A percentile compares a stretch with the other conserved stretches of the same genome.
Evolutionary conservation across 2,113 vertebrate genomes (phyloP).

Genomic region (Excalfactoria chinensis): DNA sequence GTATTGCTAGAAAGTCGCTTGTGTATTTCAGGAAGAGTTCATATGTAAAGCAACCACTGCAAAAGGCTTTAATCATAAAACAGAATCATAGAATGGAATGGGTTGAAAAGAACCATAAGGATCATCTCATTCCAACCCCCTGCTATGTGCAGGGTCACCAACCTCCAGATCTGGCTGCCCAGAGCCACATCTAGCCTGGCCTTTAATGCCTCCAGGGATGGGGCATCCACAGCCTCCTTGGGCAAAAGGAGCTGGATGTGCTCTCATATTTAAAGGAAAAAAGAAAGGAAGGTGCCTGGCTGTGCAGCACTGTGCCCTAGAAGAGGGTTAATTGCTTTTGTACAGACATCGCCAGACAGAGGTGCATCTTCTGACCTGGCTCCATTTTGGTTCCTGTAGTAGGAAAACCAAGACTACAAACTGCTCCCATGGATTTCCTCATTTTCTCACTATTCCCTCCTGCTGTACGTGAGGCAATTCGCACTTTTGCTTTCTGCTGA

Average conservation of each 20-base stretch:
- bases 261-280: background rate
- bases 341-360: background rate
- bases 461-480: background rate
- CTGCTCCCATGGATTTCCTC: background rate
- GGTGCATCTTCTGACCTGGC: background rate
- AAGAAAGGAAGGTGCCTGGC: fast-evolving
- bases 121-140: too few species aligned
- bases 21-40: background rate
- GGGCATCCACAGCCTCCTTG: too few species aligned
- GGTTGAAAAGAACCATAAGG: too few species aligned
- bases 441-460: background rate
- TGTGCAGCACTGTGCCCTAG: background rate
- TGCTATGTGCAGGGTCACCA: too few species aligned
- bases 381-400: fast-evolving
- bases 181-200: too few species aligned
- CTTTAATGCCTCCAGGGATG: too few species aligned
- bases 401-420: background rate
- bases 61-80: background rate
- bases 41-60: background rate
- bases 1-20: background rate
- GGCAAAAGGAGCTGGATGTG: background rate
- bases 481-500: background rate
- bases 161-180: too few species aligned
- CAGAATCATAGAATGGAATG: too few species aligned
- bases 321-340: background rate